These are phyloP conservation scores for Caranx melampygus DNA, from an alignment of 2,113 vertebrate genomes.

Conservation along the genomic window DNA sequence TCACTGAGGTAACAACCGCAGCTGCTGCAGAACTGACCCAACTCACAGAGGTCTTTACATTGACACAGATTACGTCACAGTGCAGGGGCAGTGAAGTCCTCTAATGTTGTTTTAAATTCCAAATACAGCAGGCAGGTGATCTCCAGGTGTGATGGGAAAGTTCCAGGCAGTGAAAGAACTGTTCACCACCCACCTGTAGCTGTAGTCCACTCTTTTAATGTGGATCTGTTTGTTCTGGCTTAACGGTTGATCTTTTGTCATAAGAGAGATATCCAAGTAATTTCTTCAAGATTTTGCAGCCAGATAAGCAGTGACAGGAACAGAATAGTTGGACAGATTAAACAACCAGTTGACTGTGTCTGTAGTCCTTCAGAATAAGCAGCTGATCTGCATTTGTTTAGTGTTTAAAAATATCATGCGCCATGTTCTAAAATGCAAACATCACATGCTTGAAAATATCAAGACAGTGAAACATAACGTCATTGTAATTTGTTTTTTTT, in stretches of 20 bases:
- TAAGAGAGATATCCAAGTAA: no score
- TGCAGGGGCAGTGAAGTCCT: not conserved
- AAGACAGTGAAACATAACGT: not conserved
- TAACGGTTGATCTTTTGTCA: no score
- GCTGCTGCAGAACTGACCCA: not conserved
- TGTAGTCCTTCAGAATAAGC: no score
- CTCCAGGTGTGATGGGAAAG: not conserved
- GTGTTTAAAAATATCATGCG: no score
- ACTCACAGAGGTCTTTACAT: not conserved
- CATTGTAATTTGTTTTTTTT: not conserved
- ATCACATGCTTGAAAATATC: not conserved
- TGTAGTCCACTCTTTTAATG: no score
- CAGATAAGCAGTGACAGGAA: no score
- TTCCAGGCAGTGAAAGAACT: not conserved
- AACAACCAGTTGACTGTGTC: no score
- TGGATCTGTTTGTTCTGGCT: no score
- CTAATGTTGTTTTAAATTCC: not conserved
- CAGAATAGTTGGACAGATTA: no score
- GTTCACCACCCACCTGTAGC: not conserved
- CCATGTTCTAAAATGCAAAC: no score
- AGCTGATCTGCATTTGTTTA: no score
- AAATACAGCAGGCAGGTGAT: not conserved
- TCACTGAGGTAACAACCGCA: constrained; percentile 86
- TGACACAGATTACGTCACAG: not conserved
- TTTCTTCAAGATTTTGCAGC: no score